These are phyloP conservation scores for Anoplophora glabripennis DNA, from an alignment of 1,140 invertebrate genomes.

Conservation along the genomic window DNA sequence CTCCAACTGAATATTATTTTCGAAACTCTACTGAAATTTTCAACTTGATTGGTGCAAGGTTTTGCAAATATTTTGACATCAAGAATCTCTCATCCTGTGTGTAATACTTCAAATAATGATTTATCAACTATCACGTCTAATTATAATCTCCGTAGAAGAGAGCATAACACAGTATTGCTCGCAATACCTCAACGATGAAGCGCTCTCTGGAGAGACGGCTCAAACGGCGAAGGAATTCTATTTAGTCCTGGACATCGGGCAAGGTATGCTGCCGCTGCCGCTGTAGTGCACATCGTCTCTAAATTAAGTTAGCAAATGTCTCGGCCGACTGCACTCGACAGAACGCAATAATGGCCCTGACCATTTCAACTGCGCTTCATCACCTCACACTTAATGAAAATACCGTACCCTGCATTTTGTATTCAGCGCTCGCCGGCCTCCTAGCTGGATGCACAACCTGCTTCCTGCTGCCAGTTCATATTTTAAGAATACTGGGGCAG, in stretches of 20 bases:
- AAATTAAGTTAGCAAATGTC: conserved; percentile 44
- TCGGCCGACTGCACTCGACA: conserved; percentile 35
- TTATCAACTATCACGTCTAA: too few relatives aligned
- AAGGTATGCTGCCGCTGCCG: conserved; percentile 12
- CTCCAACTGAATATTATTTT: too few relatives aligned
- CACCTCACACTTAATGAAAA: conserved; percentile 43
- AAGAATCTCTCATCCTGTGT: too few relatives aligned
- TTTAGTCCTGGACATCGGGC: conserved; percentile 9
- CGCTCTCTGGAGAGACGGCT: too few relatives aligned
- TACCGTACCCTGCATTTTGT: conserved; percentile 37
- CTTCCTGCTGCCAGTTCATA: too few relatives aligned
- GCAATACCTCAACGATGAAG: too few relatives aligned
- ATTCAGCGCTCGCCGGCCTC: conserved; percentile 22
- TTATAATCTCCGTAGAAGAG: too few relatives aligned
- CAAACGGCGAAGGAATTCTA: background rate
- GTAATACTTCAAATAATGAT: too few relatives aligned
- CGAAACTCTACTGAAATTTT: background rate
- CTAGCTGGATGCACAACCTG: too few relatives aligned
- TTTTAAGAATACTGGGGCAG: too few relatives aligned
- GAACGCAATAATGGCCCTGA: conserved; percentile 40
- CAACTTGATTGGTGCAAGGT: background rate
- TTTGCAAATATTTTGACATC: background rate
- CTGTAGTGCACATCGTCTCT: conserved; percentile 25
- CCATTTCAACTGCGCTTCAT: conserved; percentile 39
- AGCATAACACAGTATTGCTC: too few relatives aligned